A percentile compares a stretch with the other conserved stretches of the same genome.
Conservation (phyloP, 2,888 invertebrate species). For the Subacronicta megacephala region DNA sequence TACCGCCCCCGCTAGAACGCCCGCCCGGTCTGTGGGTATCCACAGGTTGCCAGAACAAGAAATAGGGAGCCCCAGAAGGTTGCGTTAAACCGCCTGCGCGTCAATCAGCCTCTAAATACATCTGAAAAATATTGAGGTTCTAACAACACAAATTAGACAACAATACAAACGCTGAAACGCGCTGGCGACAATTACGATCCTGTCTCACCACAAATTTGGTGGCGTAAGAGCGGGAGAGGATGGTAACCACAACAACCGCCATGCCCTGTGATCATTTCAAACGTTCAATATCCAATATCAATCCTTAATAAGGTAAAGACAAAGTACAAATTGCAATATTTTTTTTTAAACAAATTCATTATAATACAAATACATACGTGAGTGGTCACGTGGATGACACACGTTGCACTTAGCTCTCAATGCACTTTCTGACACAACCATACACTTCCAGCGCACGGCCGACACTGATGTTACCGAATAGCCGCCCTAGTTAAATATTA, state of each 20-base stretch:
- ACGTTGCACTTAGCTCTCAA: conserved; percentile 9
- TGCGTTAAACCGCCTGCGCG: conserved; percentile 12
- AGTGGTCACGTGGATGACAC: conserved; percentile 17
- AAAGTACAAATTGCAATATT: not conserved
- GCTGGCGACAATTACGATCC: conserved; percentile 17
- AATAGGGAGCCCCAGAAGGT: conserved; percentile 5
- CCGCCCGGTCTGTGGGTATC: conserved; percentile 17
- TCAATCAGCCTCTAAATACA: conserved; percentile 9
- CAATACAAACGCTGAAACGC: conserved; percentile 29
- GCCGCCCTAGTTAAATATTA: conserved; percentile 35
- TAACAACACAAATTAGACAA: conserved; percentile 21
- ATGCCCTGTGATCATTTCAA: conserved; percentile 14
- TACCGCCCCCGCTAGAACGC: conserved; percentile 18
- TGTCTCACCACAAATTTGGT: conserved; percentile 11
- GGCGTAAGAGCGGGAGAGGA: not conserved
- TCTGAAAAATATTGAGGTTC: conserved; percentile 11
- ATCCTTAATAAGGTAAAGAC: not conserved
- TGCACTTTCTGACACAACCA: conserved; percentile 47
- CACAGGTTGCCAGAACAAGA: conserved; percentile 37
- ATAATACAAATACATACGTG: conserved; percentile 21
- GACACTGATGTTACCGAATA: conserved; percentile 36
- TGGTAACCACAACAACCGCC: conserved; percentile 7
- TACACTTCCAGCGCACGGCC: conserved; percentile 33
- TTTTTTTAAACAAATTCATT: not conserved
- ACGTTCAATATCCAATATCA: conserved; percentile 14